Evolutionary conservation across 2,797 vertebrate genomes (phyloP), one percentile per base, ranked within the genome.

Genomic region (Coendou prehensilis): DNA sequence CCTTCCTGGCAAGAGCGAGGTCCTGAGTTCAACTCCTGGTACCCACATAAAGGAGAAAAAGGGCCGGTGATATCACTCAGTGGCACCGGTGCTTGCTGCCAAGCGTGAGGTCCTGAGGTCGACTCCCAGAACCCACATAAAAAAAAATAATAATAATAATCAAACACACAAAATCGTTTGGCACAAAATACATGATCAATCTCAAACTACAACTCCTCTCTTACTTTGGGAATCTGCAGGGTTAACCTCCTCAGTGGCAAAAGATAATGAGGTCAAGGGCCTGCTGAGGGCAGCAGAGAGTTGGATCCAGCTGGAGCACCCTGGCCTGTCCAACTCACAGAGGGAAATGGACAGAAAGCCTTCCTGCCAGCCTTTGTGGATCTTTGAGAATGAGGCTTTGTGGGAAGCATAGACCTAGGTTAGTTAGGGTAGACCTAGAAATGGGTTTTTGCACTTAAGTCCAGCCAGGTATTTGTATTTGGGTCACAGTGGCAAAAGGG

Each of bases 261-360:
- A 76, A 89, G 69, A 37, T 78, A 88, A 0, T 75, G 85, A 87
- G 56, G 50, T 50, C 80, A 69, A 75, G n/a, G 41, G 11, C 95
- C 96, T 96, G 92, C 23, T 89, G 93, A 79, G 88, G 87, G 93
- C 92, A 96, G 97, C 90, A 96, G 92, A 96, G 94, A 93, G 94
- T 92, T 50, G 41, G 88, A 69, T 54, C 67, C 61, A 41, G 4
- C n/a, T 18, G 41, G 30, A 73, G 8, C 18, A n/a, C n/a, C 8
- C 11, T 14, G 15, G 75, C 18, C 79, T 41, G 54, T 7, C 45
- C 41, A 30, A 28, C 13, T 61, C 8, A 0, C 41, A 2, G 0
- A 50, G 1, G 4, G 13, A 50, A 80, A 73, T 22, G 61, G 57
- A 45, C 81, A 92, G n/a, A 63, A 93, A 61, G 23, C n/a, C n/a